phyloP scores from a whole-genome alignment of 2,797 vertebrate species.

The Graptemys geographica region DNA sequence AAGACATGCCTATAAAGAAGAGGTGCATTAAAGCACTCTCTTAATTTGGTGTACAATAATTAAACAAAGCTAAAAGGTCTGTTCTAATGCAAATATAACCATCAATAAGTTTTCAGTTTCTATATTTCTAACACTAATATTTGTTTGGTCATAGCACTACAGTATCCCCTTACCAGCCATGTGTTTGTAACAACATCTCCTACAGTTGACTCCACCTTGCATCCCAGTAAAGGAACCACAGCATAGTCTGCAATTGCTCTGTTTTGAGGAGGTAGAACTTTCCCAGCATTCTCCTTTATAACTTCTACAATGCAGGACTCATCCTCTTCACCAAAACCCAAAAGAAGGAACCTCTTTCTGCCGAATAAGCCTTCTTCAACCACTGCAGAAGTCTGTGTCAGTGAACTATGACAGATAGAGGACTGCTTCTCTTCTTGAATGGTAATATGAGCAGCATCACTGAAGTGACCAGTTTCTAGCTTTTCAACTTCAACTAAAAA shows the following conservation, averaged over 20 bases:
- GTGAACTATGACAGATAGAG: constrained; percentile 53
- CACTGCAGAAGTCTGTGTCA: constrained; percentile 75
- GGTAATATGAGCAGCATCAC: constrained; percentile 44
- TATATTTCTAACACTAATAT: background rate
- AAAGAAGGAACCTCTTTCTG: constrained; percentile 87
- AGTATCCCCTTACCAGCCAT: constrained; percentile 91
- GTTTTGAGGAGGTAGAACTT: constrained; percentile 81
- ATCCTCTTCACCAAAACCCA: constrained; percentile 89
- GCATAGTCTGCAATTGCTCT: constrained; percentile 92
- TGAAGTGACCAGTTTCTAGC: constrained; percentile 18
- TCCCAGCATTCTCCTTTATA: constrained; percentile 90
- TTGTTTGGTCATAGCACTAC: background rate
- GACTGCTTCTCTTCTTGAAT: constrained; percentile 65
- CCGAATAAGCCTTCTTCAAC: constrained; percentile 87
- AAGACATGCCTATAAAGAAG: background rate
- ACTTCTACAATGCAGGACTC: constrained; percentile 85
- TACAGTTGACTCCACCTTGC: constrained; percentile 90
- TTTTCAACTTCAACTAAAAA: constrained; percentile 81
- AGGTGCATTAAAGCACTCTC: background rate
- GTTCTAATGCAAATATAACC: background rate
- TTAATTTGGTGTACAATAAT: background rate
- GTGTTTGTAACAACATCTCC: constrained; percentile 96
- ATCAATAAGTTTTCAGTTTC: background rate
- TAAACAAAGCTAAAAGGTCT: background rate
- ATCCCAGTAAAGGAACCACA: constrained; percentile 93